Evolutionary conservation across 2,113 vertebrate genomes (phyloP), one percentile per base, ranked within the genome.

Genomic region (Syrmaticus mikado): DNA sequence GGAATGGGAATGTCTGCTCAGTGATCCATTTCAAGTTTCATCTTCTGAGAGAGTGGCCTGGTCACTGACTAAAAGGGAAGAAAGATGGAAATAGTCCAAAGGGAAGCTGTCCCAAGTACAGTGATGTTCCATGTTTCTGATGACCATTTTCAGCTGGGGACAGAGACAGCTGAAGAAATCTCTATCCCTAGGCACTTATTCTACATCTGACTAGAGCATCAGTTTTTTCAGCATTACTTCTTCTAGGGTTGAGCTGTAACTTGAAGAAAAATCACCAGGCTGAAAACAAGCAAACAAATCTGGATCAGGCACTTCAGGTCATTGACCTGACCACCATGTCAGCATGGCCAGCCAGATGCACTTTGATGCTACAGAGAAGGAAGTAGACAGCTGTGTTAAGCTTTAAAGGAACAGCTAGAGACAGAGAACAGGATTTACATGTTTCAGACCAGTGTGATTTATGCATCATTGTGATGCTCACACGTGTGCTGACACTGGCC

Each of bases 1-100:
- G 80, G 90, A 91, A 94, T 55, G 76, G 92, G 94, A 93, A 94
- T 75, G 92, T 90, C 82, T 93, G 80, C 41, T 65, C 74, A 94
- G 76, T 92, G 94, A 96, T 92, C 93, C 93, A 86, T 96, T 92
- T 93, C 73, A 0, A 17, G 30, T 83, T 90, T 96, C 73, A 43
- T 86, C 65, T 84, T 93, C 80, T 74, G 73, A 61, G 84, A 95
- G 34, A 82, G 17, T 32, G 41, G 17, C 46, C 87, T 67, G 80
- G 68, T 84, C 90, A 94, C 61, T 36, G 72, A 62, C 72, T 90
- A 60, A 73, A 52, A 52, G 12, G 25, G 45, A 80, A 80, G 46
- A 81, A 90, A 93, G 72, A 85, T 21, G 20, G 80, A 93, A 93
- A 71, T 3, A 34, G 65, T 94, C 87, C 70, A 92, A 64, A 43